Evolutionary conservation across 2,888 invertebrate genomes (phyloP).

Genomic region (Leptinotarsa tumamoca): DNA sequence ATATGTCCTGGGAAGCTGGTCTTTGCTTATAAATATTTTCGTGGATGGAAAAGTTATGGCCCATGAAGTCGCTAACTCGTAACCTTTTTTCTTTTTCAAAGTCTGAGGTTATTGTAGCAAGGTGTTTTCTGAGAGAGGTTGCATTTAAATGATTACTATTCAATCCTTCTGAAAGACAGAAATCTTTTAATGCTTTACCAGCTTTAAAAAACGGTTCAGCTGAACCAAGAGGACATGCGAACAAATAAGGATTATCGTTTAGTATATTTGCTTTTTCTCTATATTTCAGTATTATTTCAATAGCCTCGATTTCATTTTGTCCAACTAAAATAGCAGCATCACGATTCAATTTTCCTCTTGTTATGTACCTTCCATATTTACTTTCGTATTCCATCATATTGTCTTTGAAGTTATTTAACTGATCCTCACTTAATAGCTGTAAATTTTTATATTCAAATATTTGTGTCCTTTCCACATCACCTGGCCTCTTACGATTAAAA

Average conservation of each 20-base stretch:
- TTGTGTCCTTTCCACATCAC: conserved; percentile 25
- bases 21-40: conserved; percentile 36
- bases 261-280: neutral
- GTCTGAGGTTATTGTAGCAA: conserved; percentile 27
- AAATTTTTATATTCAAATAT: conserved; percentile 23
- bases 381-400: conserved; percentile 5
- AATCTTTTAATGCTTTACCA: conserved; percentile 20
- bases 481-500: conserved; percentile 21
- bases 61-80: conserved; percentile 35
- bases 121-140: conserved; percentile 24
- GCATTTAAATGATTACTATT: conserved; percentile 13
- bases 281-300: conserved; percentile 15
- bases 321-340: conserved; percentile 12
- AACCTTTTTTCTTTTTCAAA: conserved; percentile 25
- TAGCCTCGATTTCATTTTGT: conserved; percentile 13
- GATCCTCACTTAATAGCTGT: conserved; percentile 6
- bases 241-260: conserved; percentile 15
- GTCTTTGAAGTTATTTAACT: neutral
- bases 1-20: conserved; percentile 24
- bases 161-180: conserved; percentile 21
- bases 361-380: conserved; percentile 20
- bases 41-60: conserved; percentile 29
- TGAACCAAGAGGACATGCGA: conserved; percentile 15
- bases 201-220: conserved; percentile 10
- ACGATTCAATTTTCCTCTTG: conserved; percentile 22